phyloP scores from a whole-genome alignment of 2,797 vertebrate genomes.

The Falco berigora region DNA sequence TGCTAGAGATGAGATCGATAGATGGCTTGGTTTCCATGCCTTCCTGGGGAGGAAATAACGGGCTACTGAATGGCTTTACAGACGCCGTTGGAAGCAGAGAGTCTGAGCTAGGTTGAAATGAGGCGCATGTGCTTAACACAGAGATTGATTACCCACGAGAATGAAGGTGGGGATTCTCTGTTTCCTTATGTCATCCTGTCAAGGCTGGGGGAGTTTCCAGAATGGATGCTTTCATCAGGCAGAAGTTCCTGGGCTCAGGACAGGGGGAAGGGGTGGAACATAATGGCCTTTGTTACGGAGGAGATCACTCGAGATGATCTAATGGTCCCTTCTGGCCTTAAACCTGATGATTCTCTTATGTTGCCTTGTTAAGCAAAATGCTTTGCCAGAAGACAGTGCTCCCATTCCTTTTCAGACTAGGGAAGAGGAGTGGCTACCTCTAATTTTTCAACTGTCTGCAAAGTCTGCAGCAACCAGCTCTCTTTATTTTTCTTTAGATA shows the following conservation, averaged over 20 bases:
- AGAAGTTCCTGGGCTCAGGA: not conserved
- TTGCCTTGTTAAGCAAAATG: not conserved
- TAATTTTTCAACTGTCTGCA: not conserved
- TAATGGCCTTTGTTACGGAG: not conserved
- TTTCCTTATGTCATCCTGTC: not conserved
- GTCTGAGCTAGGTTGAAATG: not conserved
- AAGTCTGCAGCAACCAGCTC: not conserved
- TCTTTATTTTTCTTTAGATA: not conserved
- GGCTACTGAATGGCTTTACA: not conserved
- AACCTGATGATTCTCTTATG: not conserved
- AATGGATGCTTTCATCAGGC: not conserved
- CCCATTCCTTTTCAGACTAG: not conserved
- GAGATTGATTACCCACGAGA: not conserved
- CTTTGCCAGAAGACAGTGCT: conserved; percentile 13
- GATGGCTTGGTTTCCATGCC: not conserved
- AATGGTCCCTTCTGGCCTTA: not conserved
- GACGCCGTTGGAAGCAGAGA: not conserved
- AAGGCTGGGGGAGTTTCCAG: not conserved
- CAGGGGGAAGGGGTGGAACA: not conserved
- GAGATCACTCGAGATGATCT: conserved; percentile 24
- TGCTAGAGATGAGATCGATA: not conserved
- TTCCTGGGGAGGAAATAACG: not conserved
- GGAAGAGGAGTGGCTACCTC: not conserved
- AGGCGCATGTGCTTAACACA: not conserved
- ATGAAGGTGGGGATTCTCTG: not conserved